phyloP scores from a whole-genome alignment of 2,113 vertebrate genomes.

The Hemiprocne comata region DNA sequence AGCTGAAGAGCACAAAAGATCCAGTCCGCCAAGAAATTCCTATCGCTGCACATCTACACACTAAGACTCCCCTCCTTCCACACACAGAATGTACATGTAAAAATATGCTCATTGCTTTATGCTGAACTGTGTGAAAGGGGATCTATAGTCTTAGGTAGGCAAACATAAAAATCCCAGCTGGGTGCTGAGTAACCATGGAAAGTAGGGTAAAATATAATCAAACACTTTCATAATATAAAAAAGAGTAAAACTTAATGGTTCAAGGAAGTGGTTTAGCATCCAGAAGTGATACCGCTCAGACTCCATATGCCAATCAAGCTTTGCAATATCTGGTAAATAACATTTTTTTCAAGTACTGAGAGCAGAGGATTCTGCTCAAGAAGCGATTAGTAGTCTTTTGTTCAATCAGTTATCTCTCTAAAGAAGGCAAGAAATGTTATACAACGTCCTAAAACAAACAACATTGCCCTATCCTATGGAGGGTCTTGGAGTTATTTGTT shows the following conservation, averaged over 20 bases:
- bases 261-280: not conserved
- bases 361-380: not conserved
- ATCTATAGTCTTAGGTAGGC: not conserved
- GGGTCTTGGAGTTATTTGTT: not conserved
- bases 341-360: not conserved
- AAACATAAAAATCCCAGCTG: constrained; percentile 32
- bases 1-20: not conserved
- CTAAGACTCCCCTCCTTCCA: not conserved
- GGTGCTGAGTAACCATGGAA: not conserved
- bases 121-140: not conserved
- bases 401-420: not conserved
- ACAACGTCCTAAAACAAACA: not conserved
- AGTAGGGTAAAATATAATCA: not conserved
- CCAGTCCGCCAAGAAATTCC: not conserved
- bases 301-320: not conserved
- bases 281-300: not conserved
- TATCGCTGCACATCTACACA: not conserved
- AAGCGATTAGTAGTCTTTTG: constrained; percentile 9
- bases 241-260: not conserved
- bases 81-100: not conserved
- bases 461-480: constrained; percentile 12
- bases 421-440: not conserved
- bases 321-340: not conserved
- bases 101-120: not conserved
- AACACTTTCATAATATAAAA: constrained; percentile 21